These are phyloP conservation scores for Drosophila kikkawai DNA, from an alignment of 1,140 invertebrate species.

Conservation along the genomic window DNA sequence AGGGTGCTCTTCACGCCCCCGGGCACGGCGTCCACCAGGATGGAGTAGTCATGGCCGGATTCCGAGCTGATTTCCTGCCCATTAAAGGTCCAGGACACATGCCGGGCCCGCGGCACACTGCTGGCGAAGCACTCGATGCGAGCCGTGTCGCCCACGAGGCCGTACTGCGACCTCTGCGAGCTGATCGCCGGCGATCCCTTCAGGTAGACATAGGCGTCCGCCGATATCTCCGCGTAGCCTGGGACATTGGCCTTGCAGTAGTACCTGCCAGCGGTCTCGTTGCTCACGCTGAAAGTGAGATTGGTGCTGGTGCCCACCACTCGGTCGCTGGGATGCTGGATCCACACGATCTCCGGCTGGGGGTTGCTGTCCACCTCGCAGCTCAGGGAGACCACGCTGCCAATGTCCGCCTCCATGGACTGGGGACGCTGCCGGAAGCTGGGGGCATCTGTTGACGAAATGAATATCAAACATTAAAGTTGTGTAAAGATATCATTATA, in stretches of 20 bases:
- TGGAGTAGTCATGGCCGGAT: slow-evolving; percentile 88
- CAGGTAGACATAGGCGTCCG: slow-evolving; percentile 93
- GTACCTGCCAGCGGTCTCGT: slow-evolving; percentile 93
- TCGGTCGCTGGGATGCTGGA: slow-evolving; percentile 88
- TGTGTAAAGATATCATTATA: background rate
- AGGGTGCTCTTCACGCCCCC: slow-evolving; percentile 92
- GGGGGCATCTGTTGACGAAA: slow-evolving; percentile 85
- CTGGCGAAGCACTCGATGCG: slow-evolving; percentile 95
- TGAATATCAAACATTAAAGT: background rate
- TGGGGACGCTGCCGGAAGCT: slow-evolving; percentile 88
- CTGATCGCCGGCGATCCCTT: slow-evolving; percentile 94
- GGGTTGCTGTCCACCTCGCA: slow-evolving; percentile 94
- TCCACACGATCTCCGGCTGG: slow-evolving; percentile 91
- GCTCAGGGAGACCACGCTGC: slow-evolving; percentile 88
- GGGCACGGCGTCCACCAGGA: slow-evolving; percentile 87
- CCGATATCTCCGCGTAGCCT: slow-evolving; percentile 93
- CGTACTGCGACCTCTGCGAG: slow-evolving; percentile 91
- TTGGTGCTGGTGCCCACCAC: slow-evolving; percentile 91
- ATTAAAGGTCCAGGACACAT: slow-evolving; percentile 93
- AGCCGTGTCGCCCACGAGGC: slow-evolving; percentile 91
- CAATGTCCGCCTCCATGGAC: slow-evolving; percentile 90
- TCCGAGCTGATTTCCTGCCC: slow-evolving; percentile 91
- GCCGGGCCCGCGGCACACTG: slow-evolving; percentile 94
- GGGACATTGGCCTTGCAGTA: slow-evolving; percentile 93
- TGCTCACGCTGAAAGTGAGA: slow-evolving; percentile 90